Percentiles rank a stretch among this genome's conserved stretches.
These are phyloP conservation scores for Ptilodon capucinus DNA, from an alignment of 2,888 invertebrate genomes.

Conservation along the genomic window DNA sequence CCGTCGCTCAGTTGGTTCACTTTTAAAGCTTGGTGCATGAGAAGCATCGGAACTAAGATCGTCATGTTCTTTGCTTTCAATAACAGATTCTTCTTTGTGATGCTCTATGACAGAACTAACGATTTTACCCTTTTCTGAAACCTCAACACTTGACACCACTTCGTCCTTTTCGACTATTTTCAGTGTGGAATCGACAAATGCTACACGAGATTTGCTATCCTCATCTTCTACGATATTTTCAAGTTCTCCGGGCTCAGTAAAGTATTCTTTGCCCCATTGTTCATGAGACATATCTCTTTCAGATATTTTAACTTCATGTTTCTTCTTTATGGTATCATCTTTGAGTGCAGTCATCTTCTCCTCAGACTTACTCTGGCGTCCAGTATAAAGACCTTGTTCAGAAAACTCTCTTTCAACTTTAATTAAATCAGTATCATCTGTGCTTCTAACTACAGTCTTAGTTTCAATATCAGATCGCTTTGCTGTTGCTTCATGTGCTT, in stretches of 20 bases:
- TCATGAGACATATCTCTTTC: slow-evolving; percentile 78
- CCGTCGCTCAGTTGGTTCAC: slow-evolving; percentile 64
- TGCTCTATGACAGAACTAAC: slow-evolving; percentile 73
- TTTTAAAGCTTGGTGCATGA: slow-evolving; percentile 72
- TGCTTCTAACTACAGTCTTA: slow-evolving; percentile 69
- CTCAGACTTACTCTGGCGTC: slow-evolving; percentile 72
- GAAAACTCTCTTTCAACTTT: slow-evolving; percentile 72
- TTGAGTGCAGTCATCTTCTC: slow-evolving; percentile 78
- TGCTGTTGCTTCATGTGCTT: slow-evolving; percentile 76
- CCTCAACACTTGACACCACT: slow-evolving; percentile 66
- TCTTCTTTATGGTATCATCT: slow-evolving; percentile 74
- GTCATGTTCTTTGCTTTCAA: slow-evolving; percentile 78
- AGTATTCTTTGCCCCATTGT: slow-evolving; percentile 81
- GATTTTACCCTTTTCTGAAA: slow-evolving; percentile 74
- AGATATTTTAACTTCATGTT: slow-evolving; percentile 77
- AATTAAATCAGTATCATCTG: slow-evolving; percentile 67
- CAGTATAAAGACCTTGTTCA: slow-evolving; percentile 74
- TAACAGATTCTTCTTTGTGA: slow-evolving; percentile 74
- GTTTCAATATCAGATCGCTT: slow-evolving; percentile 75
- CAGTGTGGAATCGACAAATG: slow-evolving; percentile 69
- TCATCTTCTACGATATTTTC: slow-evolving; percentile 74
- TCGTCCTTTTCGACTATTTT: slow-evolving; percentile 77
- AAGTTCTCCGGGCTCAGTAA: slow-evolving; percentile 73
- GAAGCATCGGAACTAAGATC: slow-evolving; percentile 75
- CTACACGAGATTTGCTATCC: slow-evolving; percentile 62